These are phyloP conservation scores for Sebastes nivosus DNA, from an alignment of 2,797 vertebrate species.

Conservation along the genomic window DNA sequence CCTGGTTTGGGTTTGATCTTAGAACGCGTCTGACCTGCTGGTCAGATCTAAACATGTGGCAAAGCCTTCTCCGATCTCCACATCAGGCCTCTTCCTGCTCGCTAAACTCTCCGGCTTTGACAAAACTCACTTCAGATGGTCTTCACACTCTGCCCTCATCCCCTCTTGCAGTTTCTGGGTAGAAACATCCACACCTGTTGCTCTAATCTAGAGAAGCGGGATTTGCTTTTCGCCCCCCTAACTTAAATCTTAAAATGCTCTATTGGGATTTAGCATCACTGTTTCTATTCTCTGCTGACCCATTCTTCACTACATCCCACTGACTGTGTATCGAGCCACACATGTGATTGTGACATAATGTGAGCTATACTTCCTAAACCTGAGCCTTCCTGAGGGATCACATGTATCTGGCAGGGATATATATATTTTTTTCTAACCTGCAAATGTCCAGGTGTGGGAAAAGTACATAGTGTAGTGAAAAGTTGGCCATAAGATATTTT, in stretches of 20 bases:
- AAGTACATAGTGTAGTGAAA: neutral
- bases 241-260: neutral
- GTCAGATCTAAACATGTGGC: conserved; percentile 52
- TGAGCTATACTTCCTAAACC: conserved; percentile 16
- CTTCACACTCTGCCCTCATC: conserved; percentile 19
- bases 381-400: conserved; percentile 18
- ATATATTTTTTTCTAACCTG: neutral
- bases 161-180: neutral
- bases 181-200: conserved; percentile 30
- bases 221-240: neutral
- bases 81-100: conserved; percentile 46
- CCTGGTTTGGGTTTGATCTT: conserved; percentile 72
- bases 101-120: conserved; percentile 47
- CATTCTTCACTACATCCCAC: conserved; percentile 1
- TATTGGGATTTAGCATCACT: neutral
- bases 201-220: conserved; percentile 11
- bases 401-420: conserved; percentile 11
- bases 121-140: conserved; percentile 70
- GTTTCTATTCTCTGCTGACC: conserved; percentile 2
- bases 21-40: conserved; percentile 10
- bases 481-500: conserved; percentile 6
- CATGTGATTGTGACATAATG: conserved; percentile 16
- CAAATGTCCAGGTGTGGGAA: neutral
- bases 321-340: conserved; percentile 13
- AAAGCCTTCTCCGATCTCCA: conserved; percentile 40